A percentile compares a stretch with the other conserved stretches of the same genome.
These are phyloP conservation scores for Vandiemenella viatica DNA, from an alignment of 2,888 invertebrate genomes.

Conservation along the genomic window DNA sequence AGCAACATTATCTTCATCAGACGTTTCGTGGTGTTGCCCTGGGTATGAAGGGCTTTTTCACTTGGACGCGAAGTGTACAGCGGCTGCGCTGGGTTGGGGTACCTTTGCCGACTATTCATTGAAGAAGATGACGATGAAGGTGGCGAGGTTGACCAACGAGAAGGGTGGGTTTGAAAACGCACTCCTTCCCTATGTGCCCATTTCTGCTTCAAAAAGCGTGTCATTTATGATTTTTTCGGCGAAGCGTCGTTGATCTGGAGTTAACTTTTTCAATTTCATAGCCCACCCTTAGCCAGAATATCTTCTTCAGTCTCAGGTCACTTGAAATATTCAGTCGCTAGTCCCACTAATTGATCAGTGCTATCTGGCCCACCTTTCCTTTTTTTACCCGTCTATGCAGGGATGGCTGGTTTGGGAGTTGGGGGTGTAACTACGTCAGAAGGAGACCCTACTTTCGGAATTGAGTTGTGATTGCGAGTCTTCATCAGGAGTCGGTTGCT, in stretches of 20 bases:
- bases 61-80: not conserved
- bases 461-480: not conserved
- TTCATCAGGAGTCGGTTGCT: not conserved
- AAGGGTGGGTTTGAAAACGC: not conserved
- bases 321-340: too few species aligned
- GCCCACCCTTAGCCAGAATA: not conserved
- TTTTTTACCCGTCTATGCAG: not conserved
- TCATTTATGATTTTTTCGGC: slow-evolving; percentile 4
- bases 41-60: too few species aligned
- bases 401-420: not conserved
- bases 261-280: too few species aligned
- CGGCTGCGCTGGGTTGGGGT: not conserved
- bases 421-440: not conserved
- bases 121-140: not conserved
- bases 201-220: slow-evolving; percentile 1
- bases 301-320: not conserved
- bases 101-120: not conserved
- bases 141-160: not conserved
- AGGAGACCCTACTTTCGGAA: not conserved
- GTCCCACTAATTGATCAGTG: slow-evolving; percentile 1
- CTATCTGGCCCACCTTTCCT: not conserved
- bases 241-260: not conserved
- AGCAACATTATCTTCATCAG: not conserved
- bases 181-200: not conserved
- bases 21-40: not conserved